phyloP scores from a whole-genome alignment of 2,797 vertebrate species.

The Leptodactylus fallax region DNA sequence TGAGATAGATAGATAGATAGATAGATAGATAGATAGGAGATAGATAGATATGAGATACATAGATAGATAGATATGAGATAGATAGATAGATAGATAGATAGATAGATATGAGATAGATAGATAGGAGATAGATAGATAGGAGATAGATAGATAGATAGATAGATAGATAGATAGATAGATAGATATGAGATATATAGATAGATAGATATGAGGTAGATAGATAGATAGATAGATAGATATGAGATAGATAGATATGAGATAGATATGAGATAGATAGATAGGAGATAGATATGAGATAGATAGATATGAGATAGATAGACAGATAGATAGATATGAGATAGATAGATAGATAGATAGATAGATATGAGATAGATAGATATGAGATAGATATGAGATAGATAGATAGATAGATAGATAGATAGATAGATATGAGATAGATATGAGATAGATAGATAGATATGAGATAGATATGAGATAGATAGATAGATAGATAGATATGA shows the following conservation, averaged over 20 bases:
- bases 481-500: conserved; percentile 12
- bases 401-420: too few species aligned
- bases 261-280: not conserved
- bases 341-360: too few species aligned
- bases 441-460: conserved; percentile 4
- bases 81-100: not conserved
- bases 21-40: too few species aligned
- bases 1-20: too few species aligned
- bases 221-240: not conserved
- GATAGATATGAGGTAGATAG: too few species aligned
- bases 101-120: not conserved
- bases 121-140: not conserved
- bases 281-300: not conserved
- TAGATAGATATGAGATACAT: not conserved
- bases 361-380: too few species aligned
- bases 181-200: too few species aligned
- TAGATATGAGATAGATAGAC: not conserved
- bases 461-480: not conserved
- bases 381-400: too few species aligned
- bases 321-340: too few species aligned
- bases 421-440: not conserved
- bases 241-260: too few species aligned
- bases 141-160: too few species aligned
- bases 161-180: too few species aligned
- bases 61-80: conserved; percentile 4